A percentile compares a stretch with the other conserved stretches of the same genome.
Evolutionary conservation across 1,140 invertebrate genomes (phyloP).

Genomic region (Drosophila simulans): DNA sequence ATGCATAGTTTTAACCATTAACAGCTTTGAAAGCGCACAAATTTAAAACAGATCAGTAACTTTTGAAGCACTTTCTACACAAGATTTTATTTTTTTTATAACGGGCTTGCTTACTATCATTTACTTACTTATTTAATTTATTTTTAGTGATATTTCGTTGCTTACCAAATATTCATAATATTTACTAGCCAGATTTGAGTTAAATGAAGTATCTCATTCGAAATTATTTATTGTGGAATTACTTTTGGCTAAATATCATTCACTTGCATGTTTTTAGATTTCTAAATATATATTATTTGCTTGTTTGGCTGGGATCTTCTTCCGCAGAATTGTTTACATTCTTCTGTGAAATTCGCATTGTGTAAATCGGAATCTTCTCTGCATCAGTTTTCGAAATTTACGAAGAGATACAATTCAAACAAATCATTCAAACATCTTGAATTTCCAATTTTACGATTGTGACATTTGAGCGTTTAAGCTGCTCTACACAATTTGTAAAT

Average conservation of each 20-base stretch:
- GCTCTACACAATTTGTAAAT: conserved; percentile 60
- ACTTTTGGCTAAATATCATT: no score
- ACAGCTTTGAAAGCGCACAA: background rate
- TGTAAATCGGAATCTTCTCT: conserved; percentile 17
- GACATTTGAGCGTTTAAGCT: conserved; percentile 37
- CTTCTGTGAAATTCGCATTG: conserved; percentile 3
- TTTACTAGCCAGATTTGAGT: background rate
- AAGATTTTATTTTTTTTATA: no score
- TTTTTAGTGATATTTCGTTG: background rate
- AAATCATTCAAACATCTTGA: conserved; percentile 2
- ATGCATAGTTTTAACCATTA: conserved; percentile 2
- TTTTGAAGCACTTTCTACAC: background rate
- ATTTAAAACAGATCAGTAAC: background rate
- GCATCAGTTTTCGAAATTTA: conserved; percentile 15
- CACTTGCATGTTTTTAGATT: background rate
- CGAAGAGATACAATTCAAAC: conserved; percentile 3
- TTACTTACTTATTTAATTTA: background rate
- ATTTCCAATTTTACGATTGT: conserved; percentile 11
- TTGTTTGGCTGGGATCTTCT: conserved; percentile 14
- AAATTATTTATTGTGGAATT: background rate
- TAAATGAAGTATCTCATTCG: background rate
- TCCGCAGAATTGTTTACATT: conserved; percentile 20
- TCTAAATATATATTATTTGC: background rate
- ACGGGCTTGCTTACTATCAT: background rate
- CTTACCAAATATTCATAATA: background rate